phyloP scores from a whole-genome alignment of 2,113 vertebrate genomes.

The Nibea albiflora region DNA sequence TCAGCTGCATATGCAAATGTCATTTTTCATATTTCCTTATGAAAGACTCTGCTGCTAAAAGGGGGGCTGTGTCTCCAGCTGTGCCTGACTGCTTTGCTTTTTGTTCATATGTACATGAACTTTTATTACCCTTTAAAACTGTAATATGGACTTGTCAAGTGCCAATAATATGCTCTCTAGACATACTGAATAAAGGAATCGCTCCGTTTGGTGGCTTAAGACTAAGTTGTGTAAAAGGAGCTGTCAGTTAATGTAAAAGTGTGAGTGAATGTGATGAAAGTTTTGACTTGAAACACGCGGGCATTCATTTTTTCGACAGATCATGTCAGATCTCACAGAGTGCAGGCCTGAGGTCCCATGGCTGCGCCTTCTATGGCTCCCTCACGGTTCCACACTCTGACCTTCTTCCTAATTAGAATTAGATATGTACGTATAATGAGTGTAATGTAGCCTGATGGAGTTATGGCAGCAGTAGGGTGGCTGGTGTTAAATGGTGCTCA shows the following conservation, averaged over 20 bases:
- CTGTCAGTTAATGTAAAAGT: conserved; percentile 10
- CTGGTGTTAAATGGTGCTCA: conserved; percentile 63
- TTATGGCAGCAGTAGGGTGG: conserved; percentile 28
- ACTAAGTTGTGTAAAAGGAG: neutral
- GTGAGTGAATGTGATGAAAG: neutral
- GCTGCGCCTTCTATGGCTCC: conserved; percentile 2
- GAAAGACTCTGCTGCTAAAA: conserved; percentile 6
- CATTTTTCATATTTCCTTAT: neutral
- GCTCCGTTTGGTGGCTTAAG: neutral
- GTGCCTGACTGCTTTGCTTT: conserved; percentile 3
- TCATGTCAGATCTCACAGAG: neutral
- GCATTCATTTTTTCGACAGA: conserved; percentile 1
- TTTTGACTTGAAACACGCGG: conserved; percentile 26
- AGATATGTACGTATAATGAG: conserved; percentile 59
- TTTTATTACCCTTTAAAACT: conserved; percentile 33
- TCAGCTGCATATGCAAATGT: conserved; percentile 27
- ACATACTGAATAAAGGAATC: conserved; percentile 2
- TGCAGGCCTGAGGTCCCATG: neutral
- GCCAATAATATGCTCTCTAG: conserved; percentile 8
- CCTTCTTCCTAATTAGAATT: conserved; percentile 59
- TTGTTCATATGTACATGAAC: conserved; percentile 30
- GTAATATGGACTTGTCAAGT: conserved; percentile 11
- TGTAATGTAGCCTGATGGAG: conserved; percentile 62
- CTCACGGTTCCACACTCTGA: conserved; percentile 28
- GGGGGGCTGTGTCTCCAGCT: conserved; percentile 31